phyloP scores from a whole-genome alignment of 2,888 invertebrate genomes.

The Mechanitis messenoides region DNA sequence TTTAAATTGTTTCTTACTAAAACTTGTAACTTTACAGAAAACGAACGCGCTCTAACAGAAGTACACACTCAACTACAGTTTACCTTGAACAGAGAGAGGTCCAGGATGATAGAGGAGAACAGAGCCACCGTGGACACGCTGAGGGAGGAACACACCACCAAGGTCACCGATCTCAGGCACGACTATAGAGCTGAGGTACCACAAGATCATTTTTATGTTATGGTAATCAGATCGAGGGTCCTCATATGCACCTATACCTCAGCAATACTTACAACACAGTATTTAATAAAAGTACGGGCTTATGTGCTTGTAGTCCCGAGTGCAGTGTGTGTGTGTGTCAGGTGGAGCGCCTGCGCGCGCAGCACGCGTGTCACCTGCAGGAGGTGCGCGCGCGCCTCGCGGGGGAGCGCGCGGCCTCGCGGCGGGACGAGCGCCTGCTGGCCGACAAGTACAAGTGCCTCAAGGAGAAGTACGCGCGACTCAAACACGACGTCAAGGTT shows the following conservation, averaged over 20 bases:
- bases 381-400: constrained; percentile 77
- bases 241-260: too few species aligned
- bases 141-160: constrained; percentile 75
- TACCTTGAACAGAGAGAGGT: constrained; percentile 60
- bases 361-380: constrained; percentile 80
- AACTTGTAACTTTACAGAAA: constrained; percentile 42
- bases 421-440: constrained; percentile 78
- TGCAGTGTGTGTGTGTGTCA: constrained; percentile 41
- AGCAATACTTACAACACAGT: too few species aligned
- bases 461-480: constrained; percentile 87
- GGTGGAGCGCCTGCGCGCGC: constrained; percentile 81
- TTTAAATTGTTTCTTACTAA: not conserved
- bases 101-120: constrained; percentile 73
- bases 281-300: too few species aligned
- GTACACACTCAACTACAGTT: constrained; percentile 62
- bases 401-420: constrained; percentile 67
- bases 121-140: constrained; percentile 72
- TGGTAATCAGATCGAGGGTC: too few species aligned
- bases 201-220: not conserved
- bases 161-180: constrained; percentile 77
- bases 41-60: constrained; percentile 59
- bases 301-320: too few species aligned
- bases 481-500: constrained; percentile 87
- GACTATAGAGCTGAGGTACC: constrained; percentile 80
- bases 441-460: constrained; percentile 87